These are phyloP conservation scores for Ictalurus furcatus DNA, from an alignment of 2,113 vertebrate species.

Conservation along the genomic window DNA sequence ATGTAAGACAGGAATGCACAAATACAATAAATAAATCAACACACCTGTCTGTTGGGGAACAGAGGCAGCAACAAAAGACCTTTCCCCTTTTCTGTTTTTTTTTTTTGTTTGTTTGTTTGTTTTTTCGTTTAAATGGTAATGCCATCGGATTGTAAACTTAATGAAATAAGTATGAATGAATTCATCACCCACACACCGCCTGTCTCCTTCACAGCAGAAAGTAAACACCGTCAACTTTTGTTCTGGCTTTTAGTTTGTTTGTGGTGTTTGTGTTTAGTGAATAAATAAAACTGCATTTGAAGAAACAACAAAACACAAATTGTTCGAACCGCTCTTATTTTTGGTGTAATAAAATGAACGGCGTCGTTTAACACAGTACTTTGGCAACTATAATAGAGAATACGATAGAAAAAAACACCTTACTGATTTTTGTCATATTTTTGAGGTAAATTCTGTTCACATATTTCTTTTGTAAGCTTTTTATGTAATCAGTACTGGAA, in stretches of 20 bases:
- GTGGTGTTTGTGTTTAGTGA: neutral
- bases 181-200: neutral
- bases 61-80: conserved; percentile 42
- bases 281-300: conserved; percentile 10
- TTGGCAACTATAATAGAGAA: neutral
- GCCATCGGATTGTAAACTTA: conserved; percentile 48
- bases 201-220: conserved; percentile 12
- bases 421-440: neutral
- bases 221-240: neutral
- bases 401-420: neutral
- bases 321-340: neutral
- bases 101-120: neutral
- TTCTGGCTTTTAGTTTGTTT: conserved; percentile 31
- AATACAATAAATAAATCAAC: conserved; percentile 86
- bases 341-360: conserved; percentile 3
- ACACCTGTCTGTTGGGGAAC: conserved; percentile 56
- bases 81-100: conserved; percentile 12
- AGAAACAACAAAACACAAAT: neutral
- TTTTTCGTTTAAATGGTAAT: conserved; percentile 41
- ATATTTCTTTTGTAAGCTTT: neutral
- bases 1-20: conserved; percentile 74
- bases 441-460: neutral
- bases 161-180: conserved; percentile 59
- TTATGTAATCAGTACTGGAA: neutral
- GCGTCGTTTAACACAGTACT: neutral